Conservation (phyloP, 1,140 invertebrate genomes). For the Triops longicaudatus region DNA sequence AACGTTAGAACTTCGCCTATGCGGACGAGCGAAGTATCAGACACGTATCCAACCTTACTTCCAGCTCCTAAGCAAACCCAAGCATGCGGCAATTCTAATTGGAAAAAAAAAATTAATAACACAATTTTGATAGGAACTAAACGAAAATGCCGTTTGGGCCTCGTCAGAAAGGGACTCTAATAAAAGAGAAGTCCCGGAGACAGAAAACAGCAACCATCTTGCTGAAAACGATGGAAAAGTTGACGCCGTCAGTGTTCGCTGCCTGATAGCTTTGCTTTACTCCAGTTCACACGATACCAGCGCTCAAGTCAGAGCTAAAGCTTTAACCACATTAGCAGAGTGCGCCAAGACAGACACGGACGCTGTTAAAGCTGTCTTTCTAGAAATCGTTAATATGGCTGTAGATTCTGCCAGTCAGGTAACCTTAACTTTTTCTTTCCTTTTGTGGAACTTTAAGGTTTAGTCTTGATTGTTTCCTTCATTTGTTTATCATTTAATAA, state of each 20-base stretch:
- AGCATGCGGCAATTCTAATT: no score
- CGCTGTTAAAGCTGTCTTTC: slow-evolving; percentile 38
- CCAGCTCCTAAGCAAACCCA: no score
- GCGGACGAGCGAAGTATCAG: no score
- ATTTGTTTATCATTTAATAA: not conserved
- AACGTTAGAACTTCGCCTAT: no score
- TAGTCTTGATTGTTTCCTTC: no score
- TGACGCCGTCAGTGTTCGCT: not conserved
- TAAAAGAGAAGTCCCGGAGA: not conserved
- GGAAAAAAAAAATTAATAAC: no score
- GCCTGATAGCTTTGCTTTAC: slow-evolving; percentile 44
- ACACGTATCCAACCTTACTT: no score
- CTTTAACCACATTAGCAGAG: slow-evolving; percentile 46
- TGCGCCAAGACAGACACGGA: slow-evolving; percentile 41
- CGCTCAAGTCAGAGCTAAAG: slow-evolving; percentile 49
- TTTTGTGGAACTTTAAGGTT: no score
- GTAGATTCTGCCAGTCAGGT: slow-evolving; percentile 8
- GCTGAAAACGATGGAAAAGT: slow-evolving; percentile 2
- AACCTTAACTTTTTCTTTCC: not conserved
- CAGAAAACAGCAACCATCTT: not conserved
- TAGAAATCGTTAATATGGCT: slow-evolving; percentile 41
- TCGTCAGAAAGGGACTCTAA: no score
- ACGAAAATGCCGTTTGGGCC: no score
- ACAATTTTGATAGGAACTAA: no score
- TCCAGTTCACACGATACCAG: slow-evolving; percentile 48